Evolutionary conservation across 2,888 invertebrate species (phyloP), one percentile per base, ranked within the genome.

Genomic region (Eupithecia insigniata): DNA sequence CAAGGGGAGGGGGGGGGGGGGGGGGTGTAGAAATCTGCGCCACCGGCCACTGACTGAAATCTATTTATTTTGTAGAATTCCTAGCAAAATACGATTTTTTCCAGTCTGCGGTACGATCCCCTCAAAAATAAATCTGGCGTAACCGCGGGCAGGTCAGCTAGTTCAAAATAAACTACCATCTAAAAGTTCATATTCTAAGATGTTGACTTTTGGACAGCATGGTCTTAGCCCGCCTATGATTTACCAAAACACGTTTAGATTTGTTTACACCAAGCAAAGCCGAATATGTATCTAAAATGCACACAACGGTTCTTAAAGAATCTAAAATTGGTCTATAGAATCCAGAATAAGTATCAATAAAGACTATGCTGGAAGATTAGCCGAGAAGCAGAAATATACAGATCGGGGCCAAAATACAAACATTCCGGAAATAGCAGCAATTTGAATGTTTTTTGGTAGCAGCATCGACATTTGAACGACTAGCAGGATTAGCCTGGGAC

Each of bases 381-480:
- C 64, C 61, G 67, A 60, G 51, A 70, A 66, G 55, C 34, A 34
- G 51, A 67, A 65, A 74, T 67, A 74, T 36, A 71, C 74, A 22
- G 12, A 70, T 68, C 34, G 32, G 43, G 58, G 51, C 65, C 60
- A 70, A 72, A 77, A 76, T 71, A 71, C 67, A 77, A 75, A 75
- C 76, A 76, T 60, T 73, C 76, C 64, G 36, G 65, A 74, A 79
- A 79, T 79, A 79, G 72, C 62, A 66, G 62, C 62, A 67, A 65
- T 75, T 76, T 69, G 61, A 71, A 67, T 39, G 65, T 62, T 64
- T 18, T 71, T 78, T 76, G 76, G 74, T 81, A 80, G 82, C 81
- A 81, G 82, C 80, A 87, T 88, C 85, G 86, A 81, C 86, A 85
- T 86, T 80, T 83, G 85, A 81, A 87, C 64, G 64, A 22, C 22